phyloP scores from a whole-genome alignment of 2,797 vertebrate species.

The Caiman crocodilus region DNA sequence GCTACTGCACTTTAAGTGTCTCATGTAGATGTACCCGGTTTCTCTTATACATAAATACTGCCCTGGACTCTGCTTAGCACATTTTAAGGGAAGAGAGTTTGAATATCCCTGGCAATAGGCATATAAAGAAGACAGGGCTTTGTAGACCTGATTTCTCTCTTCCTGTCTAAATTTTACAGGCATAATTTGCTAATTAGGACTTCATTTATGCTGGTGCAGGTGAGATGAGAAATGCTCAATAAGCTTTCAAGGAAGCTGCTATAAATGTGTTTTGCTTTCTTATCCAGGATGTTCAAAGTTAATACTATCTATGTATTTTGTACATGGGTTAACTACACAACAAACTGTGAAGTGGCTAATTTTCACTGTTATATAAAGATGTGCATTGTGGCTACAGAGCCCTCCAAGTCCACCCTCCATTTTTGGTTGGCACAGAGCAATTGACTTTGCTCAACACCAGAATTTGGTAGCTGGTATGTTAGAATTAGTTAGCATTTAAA shows the following conservation, averaged over 20 bases:
- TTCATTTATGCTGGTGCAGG: neutral
- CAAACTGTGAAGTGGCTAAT: neutral
- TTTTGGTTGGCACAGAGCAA: neutral
- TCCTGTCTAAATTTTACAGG: no score
- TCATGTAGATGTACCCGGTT: no score
- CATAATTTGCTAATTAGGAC: neutral
- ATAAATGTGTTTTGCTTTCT: neutral
- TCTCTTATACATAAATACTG: neutral
- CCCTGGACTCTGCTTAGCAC: neutral
- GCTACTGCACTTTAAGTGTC: no score
- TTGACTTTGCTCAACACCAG: neutral
- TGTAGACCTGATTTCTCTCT: no score
- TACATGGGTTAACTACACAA: neutral
- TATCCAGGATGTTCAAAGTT: neutral
- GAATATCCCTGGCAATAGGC: neutral
- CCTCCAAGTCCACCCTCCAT: neutral
- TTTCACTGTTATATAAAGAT: neutral
- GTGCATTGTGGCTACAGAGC: neutral
- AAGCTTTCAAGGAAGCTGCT: neutral
- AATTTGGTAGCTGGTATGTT: neutral
- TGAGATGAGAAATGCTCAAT: neutral
- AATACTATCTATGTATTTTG: neutral
- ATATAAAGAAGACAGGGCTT: no score
- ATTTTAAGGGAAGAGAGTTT: constrained; percentile 15
- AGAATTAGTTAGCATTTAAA: neutral